Conservation (phyloP, 2,888 invertebrate genomes). For the Rhingia rostrata region DNA sequence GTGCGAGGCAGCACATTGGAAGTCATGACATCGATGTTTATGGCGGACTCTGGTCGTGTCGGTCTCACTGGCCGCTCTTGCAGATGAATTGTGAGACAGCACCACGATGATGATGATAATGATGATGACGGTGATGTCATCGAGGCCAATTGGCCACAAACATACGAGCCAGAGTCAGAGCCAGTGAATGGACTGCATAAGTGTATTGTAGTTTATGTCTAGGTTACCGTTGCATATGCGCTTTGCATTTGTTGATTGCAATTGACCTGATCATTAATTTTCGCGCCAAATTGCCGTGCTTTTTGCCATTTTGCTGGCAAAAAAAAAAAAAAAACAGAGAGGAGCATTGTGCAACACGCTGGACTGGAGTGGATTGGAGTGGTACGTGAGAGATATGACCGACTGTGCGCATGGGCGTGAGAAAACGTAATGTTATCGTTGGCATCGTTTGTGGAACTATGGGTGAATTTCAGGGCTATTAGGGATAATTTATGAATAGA, state of each 20-base stretch:
- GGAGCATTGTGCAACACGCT: slow-evolving; percentile 29
- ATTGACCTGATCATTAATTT: slow-evolving; percentile 66
- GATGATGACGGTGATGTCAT: slow-evolving; percentile 65
- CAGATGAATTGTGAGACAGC: slow-evolving; percentile 67
- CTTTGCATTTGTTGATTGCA: slow-evolving; percentile 50
- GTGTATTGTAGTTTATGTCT: slow-evolving; percentile 60
- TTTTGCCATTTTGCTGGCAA: not conserved
- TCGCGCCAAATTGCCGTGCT: slow-evolving; percentile 36
- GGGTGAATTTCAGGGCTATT: slow-evolving; percentile 16
- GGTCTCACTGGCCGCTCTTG: slow-evolving; percentile 40
- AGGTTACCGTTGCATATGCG: slow-evolving; percentile 31
- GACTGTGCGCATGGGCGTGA: slow-evolving; percentile 25
- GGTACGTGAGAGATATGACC: not conserved
- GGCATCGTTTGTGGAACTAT: not conserved
- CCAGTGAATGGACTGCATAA: slow-evolving; percentile 42
- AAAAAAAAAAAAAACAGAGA: not conserved
- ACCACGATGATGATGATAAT: slow-evolving; percentile 43
- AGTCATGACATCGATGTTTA: slow-evolving; percentile 66
- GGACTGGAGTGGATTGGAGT: not conserved
- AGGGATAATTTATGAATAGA: slow-evolving; percentile 14
- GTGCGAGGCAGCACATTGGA: slow-evolving; percentile 31
- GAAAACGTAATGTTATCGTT: slow-evolving; percentile 5
- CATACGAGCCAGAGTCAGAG: not conserved
- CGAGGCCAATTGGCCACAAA: slow-evolving; percentile 55
- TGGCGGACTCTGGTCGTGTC: slow-evolving; percentile 28